phyloP scores from a whole-genome alignment of 2,797 vertebrate species.

The Gymnocypris eckloni region DNA sequence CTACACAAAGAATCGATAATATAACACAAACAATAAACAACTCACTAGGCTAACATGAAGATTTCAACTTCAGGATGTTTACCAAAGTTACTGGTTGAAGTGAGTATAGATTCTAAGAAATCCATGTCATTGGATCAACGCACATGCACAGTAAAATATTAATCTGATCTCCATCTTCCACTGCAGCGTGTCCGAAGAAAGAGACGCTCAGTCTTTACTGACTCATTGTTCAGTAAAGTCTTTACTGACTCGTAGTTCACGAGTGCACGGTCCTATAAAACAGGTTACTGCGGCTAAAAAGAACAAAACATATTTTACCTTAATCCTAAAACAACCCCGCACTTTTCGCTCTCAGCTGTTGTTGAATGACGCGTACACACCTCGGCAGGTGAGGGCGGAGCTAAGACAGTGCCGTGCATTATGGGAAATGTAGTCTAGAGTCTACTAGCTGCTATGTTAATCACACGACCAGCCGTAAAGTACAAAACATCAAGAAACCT shows the following conservation, averaged over 20 bases:
- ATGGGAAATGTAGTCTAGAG: slow-evolving; percentile 53
- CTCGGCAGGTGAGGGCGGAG: slow-evolving; percentile 60
- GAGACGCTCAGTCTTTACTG: neutral
- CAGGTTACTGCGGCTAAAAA: neutral
- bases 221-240: neutral
- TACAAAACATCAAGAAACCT: neutral
- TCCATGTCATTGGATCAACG: neutral
- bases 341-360: slow-evolving; percentile 26
- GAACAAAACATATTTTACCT: neutral
- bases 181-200: neutral
- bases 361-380: slow-evolving; percentile 41
- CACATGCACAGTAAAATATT: neutral
- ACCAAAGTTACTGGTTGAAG: neutral
- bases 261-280: neutral
- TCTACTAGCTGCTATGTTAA: neutral
- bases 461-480: neutral
- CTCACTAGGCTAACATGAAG: neutral
- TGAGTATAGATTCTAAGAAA: neutral
- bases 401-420: slow-evolving; percentile 24
- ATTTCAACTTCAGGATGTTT: neutral
- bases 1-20: neutral
- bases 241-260: neutral
- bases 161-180: slow-evolving; percentile 3
- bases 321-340: neutral
- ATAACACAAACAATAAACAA: neutral